A percentile compares a stretch with the other conserved stretches of the same genome.
These are phyloP conservation scores for Thalassophryne amazonica DNA, from an alignment of 2,797 vertebrate genomes.

Conservation along the genomic window DNA sequence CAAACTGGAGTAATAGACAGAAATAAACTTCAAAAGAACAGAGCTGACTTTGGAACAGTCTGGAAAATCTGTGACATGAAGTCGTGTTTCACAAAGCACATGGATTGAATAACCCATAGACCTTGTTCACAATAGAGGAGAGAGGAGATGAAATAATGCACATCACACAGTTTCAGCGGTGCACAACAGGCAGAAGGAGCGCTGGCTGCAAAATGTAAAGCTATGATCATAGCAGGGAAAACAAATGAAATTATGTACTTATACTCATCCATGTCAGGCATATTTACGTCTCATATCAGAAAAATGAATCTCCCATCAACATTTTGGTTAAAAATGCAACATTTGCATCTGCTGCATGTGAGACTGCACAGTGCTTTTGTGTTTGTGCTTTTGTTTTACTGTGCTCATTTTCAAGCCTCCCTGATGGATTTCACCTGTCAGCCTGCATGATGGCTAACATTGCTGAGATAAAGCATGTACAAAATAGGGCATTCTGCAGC, in stretches of 20 bases:
- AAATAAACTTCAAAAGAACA: neutral
- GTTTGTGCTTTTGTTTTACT: conserved; percentile 16
- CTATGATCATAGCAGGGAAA: conserved; percentile 34
- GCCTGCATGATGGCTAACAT: conserved; percentile 13
- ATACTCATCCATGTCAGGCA: conserved; percentile 26
- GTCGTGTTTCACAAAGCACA: conserved; percentile 33
- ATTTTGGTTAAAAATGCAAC: conserved; percentile 36
- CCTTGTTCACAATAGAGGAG: conserved; percentile 34
- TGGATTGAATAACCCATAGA: conserved; percentile 41
- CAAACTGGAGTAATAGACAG: too few relatives aligned
- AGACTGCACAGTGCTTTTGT: neutral
- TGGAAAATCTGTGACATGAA: too few relatives aligned
- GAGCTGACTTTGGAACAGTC: too few relatives aligned
- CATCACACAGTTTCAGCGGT: conserved; percentile 47
- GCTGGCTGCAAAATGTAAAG: conserved; percentile 29
- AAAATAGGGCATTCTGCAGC: conserved; percentile 13
- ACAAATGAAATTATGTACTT: conserved; percentile 24
- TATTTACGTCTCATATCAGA: conserved; percentile 18
- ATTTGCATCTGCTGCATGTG: conserved; percentile 23
- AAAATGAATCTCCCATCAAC: conserved; percentile 1
- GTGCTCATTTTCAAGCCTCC: conserved; percentile 10
- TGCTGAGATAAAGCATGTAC: neutral
- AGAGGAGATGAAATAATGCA: conserved; percentile 52
- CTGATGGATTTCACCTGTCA: conserved; percentile 19
- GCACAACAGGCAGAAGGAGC: conserved; percentile 6